Evolutionary conservation across 2,113 vertebrate species (phyloP).

Genomic region (Probosciger aterrimus): DNA sequence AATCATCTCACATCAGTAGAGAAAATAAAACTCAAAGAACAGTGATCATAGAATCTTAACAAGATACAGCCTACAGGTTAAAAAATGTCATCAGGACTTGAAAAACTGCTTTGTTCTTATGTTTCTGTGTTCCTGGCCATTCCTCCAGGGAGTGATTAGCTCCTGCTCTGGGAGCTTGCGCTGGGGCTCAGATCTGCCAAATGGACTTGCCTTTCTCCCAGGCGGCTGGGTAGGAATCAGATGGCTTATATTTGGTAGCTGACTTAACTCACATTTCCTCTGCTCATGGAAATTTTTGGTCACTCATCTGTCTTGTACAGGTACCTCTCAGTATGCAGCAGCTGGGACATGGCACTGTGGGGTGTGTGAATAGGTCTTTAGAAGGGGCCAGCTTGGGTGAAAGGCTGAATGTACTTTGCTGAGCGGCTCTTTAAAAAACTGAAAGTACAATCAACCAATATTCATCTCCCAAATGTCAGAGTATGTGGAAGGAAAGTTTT

Average conservation of each 20-base stretch:
- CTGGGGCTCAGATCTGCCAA: not conserved
- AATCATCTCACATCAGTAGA: not conserved
- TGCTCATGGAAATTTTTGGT: not conserved
- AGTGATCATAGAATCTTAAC: not conserved
- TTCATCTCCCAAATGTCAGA: not conserved
- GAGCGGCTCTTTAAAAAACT: not conserved
- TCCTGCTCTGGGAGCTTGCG: not conserved
- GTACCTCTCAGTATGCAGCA: rapidly evolving
- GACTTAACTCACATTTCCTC: not conserved
- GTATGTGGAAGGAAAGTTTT: rapidly evolving
- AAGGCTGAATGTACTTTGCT: not conserved
- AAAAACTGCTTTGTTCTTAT: not conserved
- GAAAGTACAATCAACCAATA: not conserved
- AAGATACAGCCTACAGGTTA: not conserved
- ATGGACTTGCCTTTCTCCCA: not conserved
- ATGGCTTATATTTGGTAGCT: not conserved
- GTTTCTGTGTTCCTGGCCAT: not conserved
- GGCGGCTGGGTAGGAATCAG: not conserved
- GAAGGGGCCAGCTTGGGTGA: not conserved
- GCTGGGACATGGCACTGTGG: not conserved
- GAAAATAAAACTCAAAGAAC: not conserved
- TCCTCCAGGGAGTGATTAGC: not conserved
- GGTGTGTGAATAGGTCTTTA: not conserved
- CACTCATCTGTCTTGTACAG: not conserved
- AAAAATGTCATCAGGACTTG: not conserved